A percentile compares a stretch with the other conserved stretches of the same genome.
These are phyloP conservation scores for Sminthopsis crassicaudata DNA, from an alignment of 2,113 vertebrate genomes.

Conservation along the genomic window DNA sequence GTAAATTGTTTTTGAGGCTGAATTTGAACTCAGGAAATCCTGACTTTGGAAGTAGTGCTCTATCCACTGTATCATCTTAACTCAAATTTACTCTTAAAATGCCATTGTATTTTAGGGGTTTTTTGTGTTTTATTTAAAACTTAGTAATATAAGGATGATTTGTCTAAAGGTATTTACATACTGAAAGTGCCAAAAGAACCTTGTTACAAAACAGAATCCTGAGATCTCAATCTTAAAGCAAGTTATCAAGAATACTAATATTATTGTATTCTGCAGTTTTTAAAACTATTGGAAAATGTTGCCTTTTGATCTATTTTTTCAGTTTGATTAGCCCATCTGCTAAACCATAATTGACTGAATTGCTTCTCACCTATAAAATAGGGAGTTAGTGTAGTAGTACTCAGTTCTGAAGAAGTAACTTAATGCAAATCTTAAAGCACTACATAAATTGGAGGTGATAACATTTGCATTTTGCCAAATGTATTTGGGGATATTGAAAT, in stretches of 20 bases:
- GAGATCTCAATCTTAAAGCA: constrained; percentile 12
- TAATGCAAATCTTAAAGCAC: background rate
- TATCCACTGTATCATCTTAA: background rate
- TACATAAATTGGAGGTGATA: background rate
- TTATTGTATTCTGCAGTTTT: constrained; percentile 47
- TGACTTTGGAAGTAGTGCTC: no score
- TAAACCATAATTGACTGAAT: background rate
- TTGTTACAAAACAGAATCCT: background rate
- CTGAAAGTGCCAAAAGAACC: constrained; percentile 21
- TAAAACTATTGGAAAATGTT: constrained; percentile 53
- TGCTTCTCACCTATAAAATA: background rate
- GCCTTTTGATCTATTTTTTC: constrained; percentile 1
- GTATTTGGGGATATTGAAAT: background rate
- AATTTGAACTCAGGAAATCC: no score
- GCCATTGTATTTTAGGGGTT: constrained; percentile 15
- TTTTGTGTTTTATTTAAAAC: constrained; percentile 16
- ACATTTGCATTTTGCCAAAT: background rate
- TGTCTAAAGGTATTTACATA: constrained; percentile 48
- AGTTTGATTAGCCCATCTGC: background rate
- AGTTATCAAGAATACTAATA: background rate
- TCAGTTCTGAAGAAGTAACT: background rate
- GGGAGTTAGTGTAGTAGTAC: background rate
- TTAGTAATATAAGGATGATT: constrained; percentile 28
- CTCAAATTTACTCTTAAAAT: constrained; percentile 38
- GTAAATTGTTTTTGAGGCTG: no score